Evolutionary conservation across 2,888 invertebrate genomes (phyloP).

Genomic region (Thera obeliscata): DNA sequence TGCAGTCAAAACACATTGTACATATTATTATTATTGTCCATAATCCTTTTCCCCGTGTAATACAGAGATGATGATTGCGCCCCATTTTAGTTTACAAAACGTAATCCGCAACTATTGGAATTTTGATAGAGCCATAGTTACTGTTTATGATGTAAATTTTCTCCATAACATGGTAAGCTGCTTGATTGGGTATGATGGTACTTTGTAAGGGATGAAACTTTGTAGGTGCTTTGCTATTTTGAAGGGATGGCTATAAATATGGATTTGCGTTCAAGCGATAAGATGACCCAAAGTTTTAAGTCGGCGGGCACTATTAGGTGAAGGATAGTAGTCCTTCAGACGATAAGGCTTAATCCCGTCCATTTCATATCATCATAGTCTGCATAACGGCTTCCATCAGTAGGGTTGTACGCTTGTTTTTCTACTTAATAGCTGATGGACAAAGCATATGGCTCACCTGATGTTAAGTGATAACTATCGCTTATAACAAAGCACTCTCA

Average conservation of each 20-base stretch:
- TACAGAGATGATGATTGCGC: slow-evolving; percentile 81
- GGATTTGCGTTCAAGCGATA: slow-evolving; percentile 35
- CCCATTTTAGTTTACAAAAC: slow-evolving; percentile 84
- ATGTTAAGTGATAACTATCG: too few species aligned
- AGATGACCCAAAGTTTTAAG: slow-evolving; percentile 36
- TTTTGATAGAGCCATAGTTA: slow-evolving; percentile 68
- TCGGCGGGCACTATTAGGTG: slow-evolving; percentile 25
- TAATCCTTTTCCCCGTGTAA: slow-evolving; percentile 67
- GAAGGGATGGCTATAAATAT: slow-evolving; percentile 42
- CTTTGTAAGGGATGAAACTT: slow-evolving; percentile 61
- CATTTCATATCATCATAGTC: neutral
- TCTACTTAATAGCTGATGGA: too few species aligned
- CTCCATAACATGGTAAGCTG: slow-evolving; percentile 81
- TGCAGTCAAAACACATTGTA: slow-evolving; percentile 1
- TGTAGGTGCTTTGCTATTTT: slow-evolving; percentile 40
- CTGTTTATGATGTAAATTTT: slow-evolving; percentile 83
- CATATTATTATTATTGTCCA: slow-evolving; percentile 12
- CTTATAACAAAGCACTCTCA: too few species aligned
- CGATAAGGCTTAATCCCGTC: slow-evolving; percentile 1
- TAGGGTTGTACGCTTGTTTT: too few species aligned
- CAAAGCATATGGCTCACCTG: too few species aligned
- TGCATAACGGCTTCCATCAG: neutral
- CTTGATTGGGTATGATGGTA: slow-evolving; percentile 75
- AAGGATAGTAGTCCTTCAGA: slow-evolving; percentile 14
- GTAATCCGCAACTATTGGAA: slow-evolving; percentile 83